Evolutionary conservation across 2,113 vertebrate genomes (phyloP), one percentile per base, ranked within the genome.

Genomic region (Diphyllodes magnificus): DNA sequence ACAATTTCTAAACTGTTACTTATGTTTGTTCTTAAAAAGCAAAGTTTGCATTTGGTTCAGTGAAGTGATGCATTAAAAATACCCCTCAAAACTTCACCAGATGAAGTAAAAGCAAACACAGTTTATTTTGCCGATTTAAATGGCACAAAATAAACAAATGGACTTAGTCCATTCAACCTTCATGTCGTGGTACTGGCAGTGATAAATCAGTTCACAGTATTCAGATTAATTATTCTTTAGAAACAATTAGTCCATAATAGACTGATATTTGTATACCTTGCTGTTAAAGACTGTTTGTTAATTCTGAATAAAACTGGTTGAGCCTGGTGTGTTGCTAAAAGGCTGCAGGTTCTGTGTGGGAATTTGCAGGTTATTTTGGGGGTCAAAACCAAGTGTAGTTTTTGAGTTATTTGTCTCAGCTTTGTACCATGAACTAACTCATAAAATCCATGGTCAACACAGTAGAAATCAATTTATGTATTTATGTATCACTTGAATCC

Each of bases 131-230:
- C 90, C 77, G 69, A 44, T 81, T 87, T 89, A 86, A 95, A 91
- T 91, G 19, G 33, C 66, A 82, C 78, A 45, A 90, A 82, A 66
- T 88, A 72, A 72, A 94, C 68, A 59, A 49, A n/a, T 31, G 35
- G 71, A 10, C 61, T 96, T 82, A 88, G 56, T 69, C 47, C 53
- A 7, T 61, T 82, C 78, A 89, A 13, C 77, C 63, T 83, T 93
- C 85, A 39, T 95, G 53, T 77, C 45, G 25, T 80, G 69, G 69
- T 94, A 69, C 10, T 83, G 84, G 69, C 49, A 39, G 71, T 91
- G 94, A 96, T 93, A 91, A 97, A 86, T 93, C 39, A 71, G 53
- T 95, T 97, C 95, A 87, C 24, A 83, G 49, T 80, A 15, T 63
- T 73, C 73, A 44, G 86, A 57, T 88, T 77, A 14, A 6, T 88